These are phyloP conservation scores for Lamellibrachia luymesi DNA, from an alignment of 1,140 invertebrate genomes.

Conservation along the genomic window DNA sequence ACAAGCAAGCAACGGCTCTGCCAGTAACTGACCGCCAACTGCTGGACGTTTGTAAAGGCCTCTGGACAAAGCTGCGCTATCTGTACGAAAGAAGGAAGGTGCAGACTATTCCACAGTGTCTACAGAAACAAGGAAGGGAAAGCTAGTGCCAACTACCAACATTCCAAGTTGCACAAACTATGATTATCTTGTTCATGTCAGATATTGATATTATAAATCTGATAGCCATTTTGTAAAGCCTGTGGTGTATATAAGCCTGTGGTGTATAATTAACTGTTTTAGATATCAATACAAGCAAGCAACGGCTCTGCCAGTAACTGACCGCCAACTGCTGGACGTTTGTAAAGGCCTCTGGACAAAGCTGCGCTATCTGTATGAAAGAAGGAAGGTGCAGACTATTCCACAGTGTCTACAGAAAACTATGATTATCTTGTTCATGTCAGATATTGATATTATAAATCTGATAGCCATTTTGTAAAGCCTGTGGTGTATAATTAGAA, in stretches of 20 bases:
- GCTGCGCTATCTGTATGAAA: constrained; percentile 11
- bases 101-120: not conserved
- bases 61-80: constrained; percentile 27
- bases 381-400: not conserved
- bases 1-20: constrained; percentile 14
- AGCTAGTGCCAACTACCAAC: not conserved
- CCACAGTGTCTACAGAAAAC: not conserved
- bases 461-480: not conserved
- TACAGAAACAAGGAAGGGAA: not conserved
- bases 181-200: too few species aligned
- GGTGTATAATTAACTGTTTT: not conserved
- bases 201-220: too few species aligned
- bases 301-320: constrained; percentile 1
- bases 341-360: constrained; percentile 26
- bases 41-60: constrained; percentile 22
- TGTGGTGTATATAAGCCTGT: not conserved
- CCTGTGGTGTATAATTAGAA: too few species aligned
- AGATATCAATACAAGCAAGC: constrained; percentile 20
- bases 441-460: not conserved
- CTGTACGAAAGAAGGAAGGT: not conserved
- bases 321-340: constrained; percentile 14
- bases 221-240: too few species aligned
- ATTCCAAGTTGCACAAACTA: too few species aligned
- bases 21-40: constrained; percentile 12
- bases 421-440: not conserved